phyloP scores from a whole-genome alignment of 2,888 invertebrate species.

The Dicycla oo region DNA sequence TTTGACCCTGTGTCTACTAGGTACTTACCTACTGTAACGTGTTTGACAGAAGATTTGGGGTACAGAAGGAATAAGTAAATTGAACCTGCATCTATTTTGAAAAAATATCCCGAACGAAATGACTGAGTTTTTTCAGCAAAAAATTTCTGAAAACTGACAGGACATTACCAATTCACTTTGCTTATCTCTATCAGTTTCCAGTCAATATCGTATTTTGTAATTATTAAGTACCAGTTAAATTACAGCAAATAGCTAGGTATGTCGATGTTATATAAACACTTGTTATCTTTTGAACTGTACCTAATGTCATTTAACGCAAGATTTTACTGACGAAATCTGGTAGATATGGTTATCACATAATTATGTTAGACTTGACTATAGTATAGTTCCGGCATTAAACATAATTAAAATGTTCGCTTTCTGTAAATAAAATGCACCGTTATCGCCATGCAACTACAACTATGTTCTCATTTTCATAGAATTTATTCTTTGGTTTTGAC shows the following conservation, averaged over 20 bases:
- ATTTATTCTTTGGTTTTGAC: neutral
- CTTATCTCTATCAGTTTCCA: neutral
- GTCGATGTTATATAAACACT: conserved; percentile 15
- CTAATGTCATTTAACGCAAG: conserved; percentile 24
- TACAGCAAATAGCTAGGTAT: conserved; percentile 9
- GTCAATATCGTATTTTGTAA: neutral
- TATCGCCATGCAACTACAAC: too few relatives aligned
- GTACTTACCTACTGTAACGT: neutral
- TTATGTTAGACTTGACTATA: neutral
- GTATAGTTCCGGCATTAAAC: conserved; percentile 2
- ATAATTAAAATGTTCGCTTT: neutral
- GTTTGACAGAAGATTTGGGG: neutral
- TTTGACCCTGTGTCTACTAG: too few relatives aligned
- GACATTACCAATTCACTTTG: neutral
- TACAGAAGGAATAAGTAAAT: neutral
- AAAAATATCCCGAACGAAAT: neutral
- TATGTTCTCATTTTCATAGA: neutral
- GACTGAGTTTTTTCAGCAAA: neutral
- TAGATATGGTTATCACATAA: conserved; percentile 30
- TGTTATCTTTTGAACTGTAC: conserved; percentile 41
- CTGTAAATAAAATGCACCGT: neutral
- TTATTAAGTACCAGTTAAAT: conserved; percentile 11
- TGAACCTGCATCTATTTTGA: neutral
- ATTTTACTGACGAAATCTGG: conserved; percentile 50
- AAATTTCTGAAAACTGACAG: neutral